Evolutionary conservation across 2,113 vertebrate genomes (phyloP), one percentile per base, ranked within the genome.

Genomic region (Toxotes jaculatrix): DNA sequence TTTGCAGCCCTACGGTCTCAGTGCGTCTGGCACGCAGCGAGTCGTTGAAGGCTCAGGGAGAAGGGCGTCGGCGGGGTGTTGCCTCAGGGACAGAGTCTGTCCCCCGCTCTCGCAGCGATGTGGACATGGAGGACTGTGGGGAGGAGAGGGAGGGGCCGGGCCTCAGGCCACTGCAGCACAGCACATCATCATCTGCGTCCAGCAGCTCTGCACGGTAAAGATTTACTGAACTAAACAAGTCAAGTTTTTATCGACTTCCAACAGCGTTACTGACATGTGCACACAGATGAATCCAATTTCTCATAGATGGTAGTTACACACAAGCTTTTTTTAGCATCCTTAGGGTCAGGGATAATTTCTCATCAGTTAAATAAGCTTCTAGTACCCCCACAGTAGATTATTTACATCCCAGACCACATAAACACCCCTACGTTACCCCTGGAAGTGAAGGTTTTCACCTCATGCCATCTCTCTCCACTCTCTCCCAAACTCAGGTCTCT

Each of bases 51-150:
- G 97, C 97, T 1, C 96, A 97, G 51, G 98, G 98, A 5, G 98
- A 99, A 89, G 93, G 97, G 27, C 96, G 97, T 1, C 94, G 96
- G 3, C 95, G 94, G 17, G 94, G 93, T 16, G 79, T 49, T 0
- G 51, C 69, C 7, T 13, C 96, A 0, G 95, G 93, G 16, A 91
- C 88, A 0, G 97, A 98, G 82, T 96, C 96, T 0, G 98, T 98
- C 5, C 97, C 98, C 0, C 96, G 97, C 0, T 98, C 97, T 5
- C 97, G 97, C 0, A 99, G 98, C 0, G 96, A 98, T 0, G 97
- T 99, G 53, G 98, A 99, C 85, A 98, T 98, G 97, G 98, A 98
- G 0, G 97, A 97, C 0, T 97, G 96, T 0, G 96, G 95, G 0
- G 94, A 95, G 53, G 95, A 96, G 84, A 79, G 89, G 74, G 94